Evolutionary conservation across 2,113 vertebrate species (phyloP), one percentile per base, ranked within the genome.

Genomic region (Eurypyga helias): DNA sequence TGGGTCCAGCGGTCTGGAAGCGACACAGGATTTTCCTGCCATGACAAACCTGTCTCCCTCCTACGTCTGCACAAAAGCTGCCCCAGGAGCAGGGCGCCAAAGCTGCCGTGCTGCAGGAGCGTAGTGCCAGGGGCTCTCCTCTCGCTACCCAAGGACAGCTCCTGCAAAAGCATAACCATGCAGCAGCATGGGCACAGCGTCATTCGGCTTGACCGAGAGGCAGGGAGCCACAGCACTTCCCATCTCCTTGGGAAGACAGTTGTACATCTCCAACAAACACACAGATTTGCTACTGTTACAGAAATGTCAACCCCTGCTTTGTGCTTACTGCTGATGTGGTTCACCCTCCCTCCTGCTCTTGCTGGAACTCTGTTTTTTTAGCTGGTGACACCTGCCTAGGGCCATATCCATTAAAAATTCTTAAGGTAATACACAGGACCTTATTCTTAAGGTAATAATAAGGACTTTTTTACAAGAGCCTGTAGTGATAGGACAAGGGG

Each of bases 361-460:
- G 60, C 69, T 64, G 48, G 36, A 87, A 24, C 61, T 76, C 61
- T 41, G 61, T 64, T 64, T 55, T 95, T 85, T 84, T 11, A 84
- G 69, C 83, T 84, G 83, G 69, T 81, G 76, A 64, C 69, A 87
- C 93, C 91, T 91, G 83, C 93, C 91, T 87, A 67, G 80, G 95
- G 91, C 77, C 49, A 77, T 65, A 87, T 8, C 52, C 72, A 82
- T 94, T 96, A 96, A 96, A 95, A 67, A 64, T 78, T 55, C 89
- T 45, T 92, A 62, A 75, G 55, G 33, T 62, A 94, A 79, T 15
- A 81, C 38, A 5, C 5, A 71, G n/a, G n/a, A n/a, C n/a, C n/a
- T n/a, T n/a, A n/a, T n/a, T n/a, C n/a, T n/a, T n/a, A n/a, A n/a
- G n/a, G n/a, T n/a, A n/a, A n/a, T n/a, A n/a, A n/a, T n/a, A n/a